Percentiles rank a stretch among this genome's conserved stretches.
These are phyloP conservation scores for Alentia gelatinosa DNA, from an alignment of 2,888 invertebrate species.

Conservation along the genomic window DNA sequence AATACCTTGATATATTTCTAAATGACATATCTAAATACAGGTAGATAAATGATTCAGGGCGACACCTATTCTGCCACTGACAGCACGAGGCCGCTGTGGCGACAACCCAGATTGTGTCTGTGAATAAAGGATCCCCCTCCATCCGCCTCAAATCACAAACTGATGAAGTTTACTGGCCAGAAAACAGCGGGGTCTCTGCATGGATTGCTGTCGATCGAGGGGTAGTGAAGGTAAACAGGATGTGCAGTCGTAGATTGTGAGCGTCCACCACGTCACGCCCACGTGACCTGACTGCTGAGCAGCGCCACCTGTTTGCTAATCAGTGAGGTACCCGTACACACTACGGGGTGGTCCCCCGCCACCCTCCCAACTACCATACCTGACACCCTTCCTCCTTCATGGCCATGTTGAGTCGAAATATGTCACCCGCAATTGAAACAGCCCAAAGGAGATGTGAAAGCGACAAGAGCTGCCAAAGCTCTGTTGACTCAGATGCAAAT, in stretches of 20 bases:
- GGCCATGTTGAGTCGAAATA: background rate
- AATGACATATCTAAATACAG: too few relatives aligned
- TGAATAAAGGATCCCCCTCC: background rate
- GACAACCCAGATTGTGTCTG: background rate
- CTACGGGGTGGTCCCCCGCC: background rate
- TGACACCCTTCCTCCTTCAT: too few relatives aligned
- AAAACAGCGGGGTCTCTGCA: background rate
- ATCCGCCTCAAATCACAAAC: conserved; percentile 1
- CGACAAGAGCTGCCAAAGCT: too few relatives aligned
- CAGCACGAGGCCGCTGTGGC: background rate
- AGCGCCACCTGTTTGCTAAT: background rate
- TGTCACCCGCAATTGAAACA: background rate
- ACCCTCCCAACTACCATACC: too few relatives aligned
- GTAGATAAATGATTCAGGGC: too few relatives aligned
- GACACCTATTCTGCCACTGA: background rate
- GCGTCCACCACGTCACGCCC: background rate
- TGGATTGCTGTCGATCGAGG: background rate
- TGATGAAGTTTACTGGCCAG: background rate
- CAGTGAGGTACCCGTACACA: background rate
- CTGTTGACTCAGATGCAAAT: too few relatives aligned
- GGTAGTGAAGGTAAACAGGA: background rate
- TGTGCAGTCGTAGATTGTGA: background rate
- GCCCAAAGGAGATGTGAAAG: too few relatives aligned
- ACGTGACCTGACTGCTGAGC: background rate
- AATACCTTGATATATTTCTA: too few relatives aligned